Evolutionary conservation across 2,113 vertebrate species (phyloP).

Genomic region (Callospermophilus lateralis): DNA sequence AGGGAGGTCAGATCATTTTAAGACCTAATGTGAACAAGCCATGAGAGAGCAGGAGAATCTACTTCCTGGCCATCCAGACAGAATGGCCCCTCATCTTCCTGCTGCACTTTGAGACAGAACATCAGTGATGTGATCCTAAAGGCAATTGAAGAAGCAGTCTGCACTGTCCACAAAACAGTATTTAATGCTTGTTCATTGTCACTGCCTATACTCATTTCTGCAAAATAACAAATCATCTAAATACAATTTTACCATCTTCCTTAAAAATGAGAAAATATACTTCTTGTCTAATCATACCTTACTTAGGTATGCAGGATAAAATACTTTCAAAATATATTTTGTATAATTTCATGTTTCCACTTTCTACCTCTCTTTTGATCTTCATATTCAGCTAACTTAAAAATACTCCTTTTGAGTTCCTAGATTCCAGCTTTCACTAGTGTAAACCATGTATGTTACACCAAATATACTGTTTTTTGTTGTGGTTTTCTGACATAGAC

Average conservation of each 20-base stretch:
- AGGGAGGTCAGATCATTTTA: not conserved
- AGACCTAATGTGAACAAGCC: not conserved
- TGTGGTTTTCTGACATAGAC: not conserved
- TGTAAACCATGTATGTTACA: not conserved
- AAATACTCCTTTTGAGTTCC: not conserved
- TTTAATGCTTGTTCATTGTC: not conserved
- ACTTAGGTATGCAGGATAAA: not conserved
- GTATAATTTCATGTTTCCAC: not conserved
- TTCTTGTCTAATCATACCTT: not conserved
- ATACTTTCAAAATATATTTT: not conserved
- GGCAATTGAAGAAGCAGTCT: not conserved
- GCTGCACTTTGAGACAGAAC: not conserved
- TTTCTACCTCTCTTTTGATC: not conserved
- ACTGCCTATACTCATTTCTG: not conserved
- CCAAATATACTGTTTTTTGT: not conserved
- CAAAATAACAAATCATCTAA: not conserved
- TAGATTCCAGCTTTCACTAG: not conserved
- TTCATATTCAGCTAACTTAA: not conserved
- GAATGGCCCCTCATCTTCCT: not conserved
- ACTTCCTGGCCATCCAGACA: not conserved
- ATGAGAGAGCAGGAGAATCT: not conserved
- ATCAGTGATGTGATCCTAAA: not conserved
- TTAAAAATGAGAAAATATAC: not conserved
- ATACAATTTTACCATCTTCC: not conserved
- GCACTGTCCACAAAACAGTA: not conserved